A percentile compares a stretch with the other conserved stretches of the same genome.
These are phyloP conservation scores for Cryptomyrus ogoouensis DNA, from an alignment of 2,113 vertebrate genomes.

Conservation along the genomic window DNA sequence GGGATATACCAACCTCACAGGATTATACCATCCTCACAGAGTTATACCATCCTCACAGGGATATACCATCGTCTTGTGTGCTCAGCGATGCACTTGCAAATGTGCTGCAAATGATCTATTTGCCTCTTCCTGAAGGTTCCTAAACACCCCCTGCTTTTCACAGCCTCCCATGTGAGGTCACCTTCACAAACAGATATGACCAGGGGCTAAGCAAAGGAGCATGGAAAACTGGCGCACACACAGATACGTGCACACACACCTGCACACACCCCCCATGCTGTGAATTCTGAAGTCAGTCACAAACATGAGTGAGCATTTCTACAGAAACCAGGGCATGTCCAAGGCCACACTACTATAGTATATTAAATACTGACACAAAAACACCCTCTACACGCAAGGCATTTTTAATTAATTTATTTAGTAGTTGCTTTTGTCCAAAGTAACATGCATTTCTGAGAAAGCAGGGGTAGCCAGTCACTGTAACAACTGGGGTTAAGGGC, in stretches of 20 bases:
- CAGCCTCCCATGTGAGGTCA: neutral
- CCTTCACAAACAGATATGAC: neutral
- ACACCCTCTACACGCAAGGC: neutral
- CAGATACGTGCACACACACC: neutral
- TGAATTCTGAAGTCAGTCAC: neutral
- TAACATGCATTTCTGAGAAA: neutral
- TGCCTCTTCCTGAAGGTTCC: neutral
- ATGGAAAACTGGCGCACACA: neutral
- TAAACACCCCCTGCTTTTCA: neutral
- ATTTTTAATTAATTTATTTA: neutral
- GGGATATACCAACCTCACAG: neutral
- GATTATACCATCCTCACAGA: neutral
- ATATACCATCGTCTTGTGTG: neutral
- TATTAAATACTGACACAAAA: neutral
- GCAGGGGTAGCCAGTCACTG: neutral
- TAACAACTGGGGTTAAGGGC: neutral
- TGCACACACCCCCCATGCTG: neutral
- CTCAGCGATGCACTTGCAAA: neutral
- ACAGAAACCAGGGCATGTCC: neutral
- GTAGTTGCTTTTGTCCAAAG: neutral
- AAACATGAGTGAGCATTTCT: neutral
- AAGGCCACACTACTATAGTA: neutral
- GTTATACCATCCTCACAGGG: neutral
- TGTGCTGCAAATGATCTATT: neutral
- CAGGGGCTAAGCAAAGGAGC: neutral